Conservation (phyloP, 2,113 vertebrate genomes). For the human region GRCh38 chr4:133175001-133175500, state of each 20-base stretch:
- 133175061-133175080: neutral
- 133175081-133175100: neutral
- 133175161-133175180: neutral
- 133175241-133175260: neutral
- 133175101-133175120: neutral
- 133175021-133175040: neutral
- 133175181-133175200: neutral
- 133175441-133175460: neutral
- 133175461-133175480: neutral
- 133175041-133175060: neutral
- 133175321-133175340: neutral
- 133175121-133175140: neutral
- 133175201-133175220: neutral
- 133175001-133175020: neutral
- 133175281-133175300: neutral
- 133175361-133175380: neutral
- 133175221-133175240: neutral
- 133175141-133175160: conserved; percentile 24
- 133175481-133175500: neutral
- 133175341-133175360: neutral
- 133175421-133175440: neutral
- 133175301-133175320: neutral
- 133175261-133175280: neutral
- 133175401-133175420: neutral
- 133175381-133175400: neutral